Conservation (phyloP, 2,888 invertebrate genomes). For the Pristionchus mayeri region DNA sequence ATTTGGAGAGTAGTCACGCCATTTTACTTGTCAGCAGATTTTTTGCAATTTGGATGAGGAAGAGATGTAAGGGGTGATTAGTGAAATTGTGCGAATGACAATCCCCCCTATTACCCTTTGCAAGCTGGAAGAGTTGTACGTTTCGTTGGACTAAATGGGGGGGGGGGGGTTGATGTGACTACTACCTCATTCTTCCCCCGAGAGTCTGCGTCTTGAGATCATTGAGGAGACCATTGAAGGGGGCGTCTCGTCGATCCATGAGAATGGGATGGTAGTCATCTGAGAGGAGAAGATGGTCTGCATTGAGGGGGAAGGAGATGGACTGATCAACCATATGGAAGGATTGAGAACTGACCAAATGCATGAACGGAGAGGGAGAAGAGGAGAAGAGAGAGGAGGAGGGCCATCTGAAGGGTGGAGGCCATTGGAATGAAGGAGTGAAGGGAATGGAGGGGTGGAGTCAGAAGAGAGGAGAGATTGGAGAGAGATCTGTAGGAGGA, state of each 20-base stretch:
- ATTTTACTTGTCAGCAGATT: background rate
- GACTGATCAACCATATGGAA: background rate
- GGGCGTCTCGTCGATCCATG: conserved; percentile 62
- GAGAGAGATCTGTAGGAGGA: background rate
- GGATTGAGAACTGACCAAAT: background rate
- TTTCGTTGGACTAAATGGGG: background rate
- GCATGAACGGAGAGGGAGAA: conserved; percentile 21
- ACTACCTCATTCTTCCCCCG: conserved; percentile 66
- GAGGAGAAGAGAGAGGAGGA: conserved; percentile 40
- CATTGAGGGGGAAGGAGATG: background rate
- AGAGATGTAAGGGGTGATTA: background rate
- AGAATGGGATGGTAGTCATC: conserved; percentile 56
- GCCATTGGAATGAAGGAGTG: conserved; percentile 15
- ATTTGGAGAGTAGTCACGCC: background rate
- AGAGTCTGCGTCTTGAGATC: conserved; percentile 67
- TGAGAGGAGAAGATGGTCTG: conserved; percentile 4
- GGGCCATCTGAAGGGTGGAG: conserved; percentile 11
- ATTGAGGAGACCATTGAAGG: conserved; percentile 60
- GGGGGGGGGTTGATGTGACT: background rate
- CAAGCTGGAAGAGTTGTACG: background rate
- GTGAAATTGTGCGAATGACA: background rate
- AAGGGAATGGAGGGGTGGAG: background rate
- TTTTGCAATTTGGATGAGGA: background rate
- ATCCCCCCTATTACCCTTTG: conserved; percentile 8
- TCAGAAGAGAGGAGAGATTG: background rate